Evolutionary conservation across 2,888 invertebrate species (phyloP), one percentile per base, ranked within the genome.

Genomic region (Diaprepes abbreviatus): DNA sequence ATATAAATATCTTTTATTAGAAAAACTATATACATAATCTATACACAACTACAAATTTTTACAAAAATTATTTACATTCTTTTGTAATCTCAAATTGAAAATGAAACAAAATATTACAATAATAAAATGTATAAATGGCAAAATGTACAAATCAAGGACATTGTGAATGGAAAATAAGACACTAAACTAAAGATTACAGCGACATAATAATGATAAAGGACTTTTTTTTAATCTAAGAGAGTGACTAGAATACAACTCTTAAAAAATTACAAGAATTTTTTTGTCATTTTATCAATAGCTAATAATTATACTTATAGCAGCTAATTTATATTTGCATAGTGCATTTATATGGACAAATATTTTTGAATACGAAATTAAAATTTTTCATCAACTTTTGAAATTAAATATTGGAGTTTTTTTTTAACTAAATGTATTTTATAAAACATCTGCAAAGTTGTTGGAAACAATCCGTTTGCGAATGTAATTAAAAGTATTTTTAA

Each of bases 201-300:
- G 68, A 67, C 28, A 33, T 35, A 64, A 14, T 9, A 54, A 17
- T n/a, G 12, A 38, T n/a, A 55, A 9, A 17, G 19, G 40, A 33
- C 21, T 24, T 54, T n/a, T 21, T 58, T 19, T 31, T 52, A 17
- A 52, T 52, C 60, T 66, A 66, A 64, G 9, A 31, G 28, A 17
- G 38, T 69, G 69, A 69, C 69, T 69, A 69, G 69, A 69, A 64
- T 69, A 63, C 31, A 58, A 69, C 69, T 64, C 69, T 50, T 50
- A 38, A 31, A 52, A 54, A 40, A 54, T 5, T 24, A 19, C 3
- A 28, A 9, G 6, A 16, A 16, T 28, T 10, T 24, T 21, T 48
- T 2, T 36, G n/a, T n/a, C n/a, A n/a, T n/a, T n/a, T n/a, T n/a
- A n/a, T n/a, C n/a, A n/a, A n/a, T n/a, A n/a, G n/a, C n/a, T n/a